Conservation (phyloP, 2,888 invertebrate genomes). For the Endotricha flammealis region DNA sequence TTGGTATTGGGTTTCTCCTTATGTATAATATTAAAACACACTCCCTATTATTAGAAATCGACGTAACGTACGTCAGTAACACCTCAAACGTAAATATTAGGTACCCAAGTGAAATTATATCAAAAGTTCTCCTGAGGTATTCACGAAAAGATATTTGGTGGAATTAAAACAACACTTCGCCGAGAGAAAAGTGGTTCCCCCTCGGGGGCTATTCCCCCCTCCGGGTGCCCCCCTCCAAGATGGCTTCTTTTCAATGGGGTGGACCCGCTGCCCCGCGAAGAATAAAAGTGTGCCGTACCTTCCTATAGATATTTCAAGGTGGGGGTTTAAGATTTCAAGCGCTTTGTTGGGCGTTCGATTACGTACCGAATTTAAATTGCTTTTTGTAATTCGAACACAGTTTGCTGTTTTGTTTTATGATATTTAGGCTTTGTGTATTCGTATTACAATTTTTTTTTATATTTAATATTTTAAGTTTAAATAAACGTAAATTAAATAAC, state of each 20-base stretch:
- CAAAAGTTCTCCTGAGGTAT: constrained; percentile 71
- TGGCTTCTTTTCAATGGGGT: constrained; percentile 77
- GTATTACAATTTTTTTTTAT: not conserved
- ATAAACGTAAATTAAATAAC: constrained; percentile 3
- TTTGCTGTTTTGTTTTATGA: constrained; percentile 8
- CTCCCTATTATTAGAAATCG: constrained; percentile 27
- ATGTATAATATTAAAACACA: constrained; percentile 7
- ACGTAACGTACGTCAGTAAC: constrained; percentile 30
- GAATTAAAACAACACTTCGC: constrained; percentile 77
- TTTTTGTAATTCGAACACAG: constrained; percentile 51
- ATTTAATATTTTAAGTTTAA: no score
- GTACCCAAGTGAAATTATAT: constrained; percentile 71
- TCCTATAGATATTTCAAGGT: constrained; percentile 54
- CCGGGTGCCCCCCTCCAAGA: constrained; percentile 60
- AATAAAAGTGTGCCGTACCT: constrained; percentile 74
- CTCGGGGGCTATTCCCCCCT: constrained; percentile 35
- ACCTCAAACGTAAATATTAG: constrained; percentile 57
- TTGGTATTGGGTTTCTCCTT: no score
- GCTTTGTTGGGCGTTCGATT: constrained; percentile 54
- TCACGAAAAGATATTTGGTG: constrained; percentile 76
- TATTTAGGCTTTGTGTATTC: not conserved
- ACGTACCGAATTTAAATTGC: constrained; percentile 60
- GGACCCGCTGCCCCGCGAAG: constrained; percentile 69
- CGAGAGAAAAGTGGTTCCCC: constrained; percentile 69
- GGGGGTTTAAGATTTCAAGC: constrained; percentile 52